These are phyloP conservation scores for Dermolepida albohirtum DNA, from an alignment of 2,888 invertebrate genomes.

Conservation along the genomic window DNA sequence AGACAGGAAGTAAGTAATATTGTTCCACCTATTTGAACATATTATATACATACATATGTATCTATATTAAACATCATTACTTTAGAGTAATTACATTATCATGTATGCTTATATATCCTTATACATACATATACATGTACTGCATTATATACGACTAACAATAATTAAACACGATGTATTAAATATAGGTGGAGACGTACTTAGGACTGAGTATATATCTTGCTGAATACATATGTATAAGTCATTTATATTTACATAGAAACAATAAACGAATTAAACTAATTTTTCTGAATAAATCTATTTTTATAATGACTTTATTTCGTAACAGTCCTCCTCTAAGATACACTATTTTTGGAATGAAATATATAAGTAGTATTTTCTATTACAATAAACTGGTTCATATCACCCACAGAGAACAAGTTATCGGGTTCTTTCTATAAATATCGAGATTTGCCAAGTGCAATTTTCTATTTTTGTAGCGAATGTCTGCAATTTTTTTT, in stretches of 20 bases:
- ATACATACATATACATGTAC: too few relatives aligned
- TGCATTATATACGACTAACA: too few relatives aligned
- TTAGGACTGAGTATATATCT: too few relatives aligned
- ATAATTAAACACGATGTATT: too few relatives aligned
- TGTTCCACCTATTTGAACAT: slow-evolving; percentile 22
- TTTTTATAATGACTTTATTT: not conserved
- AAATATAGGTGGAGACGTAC: too few relatives aligned
- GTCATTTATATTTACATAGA: too few relatives aligned
- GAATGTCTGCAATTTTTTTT: too few relatives aligned
- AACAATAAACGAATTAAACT: too few relatives aligned
- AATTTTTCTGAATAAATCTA: too few relatives aligned
- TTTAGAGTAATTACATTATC: slow-evolving; percentile 34
- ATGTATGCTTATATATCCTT: not conserved
- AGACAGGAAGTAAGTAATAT: slow-evolving; percentile 29
- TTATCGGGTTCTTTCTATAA: slow-evolving; percentile 20
- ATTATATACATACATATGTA: not conserved
- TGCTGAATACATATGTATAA: too few relatives aligned
- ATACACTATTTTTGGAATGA: slow-evolving; percentile 24
- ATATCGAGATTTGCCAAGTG: slow-evolving; percentile 26
- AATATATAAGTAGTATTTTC: slow-evolving; percentile 15
- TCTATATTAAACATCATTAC: slow-evolving; percentile 26
- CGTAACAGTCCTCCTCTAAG: slow-evolving; percentile 4
- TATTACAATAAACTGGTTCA: slow-evolving; percentile 24
- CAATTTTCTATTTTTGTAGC: not conserved
- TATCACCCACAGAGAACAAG: slow-evolving; percentile 24